These are phyloP conservation scores for Delia radicum DNA, from an alignment of 1,140 invertebrate genomes.

Conservation along the genomic window DNA sequence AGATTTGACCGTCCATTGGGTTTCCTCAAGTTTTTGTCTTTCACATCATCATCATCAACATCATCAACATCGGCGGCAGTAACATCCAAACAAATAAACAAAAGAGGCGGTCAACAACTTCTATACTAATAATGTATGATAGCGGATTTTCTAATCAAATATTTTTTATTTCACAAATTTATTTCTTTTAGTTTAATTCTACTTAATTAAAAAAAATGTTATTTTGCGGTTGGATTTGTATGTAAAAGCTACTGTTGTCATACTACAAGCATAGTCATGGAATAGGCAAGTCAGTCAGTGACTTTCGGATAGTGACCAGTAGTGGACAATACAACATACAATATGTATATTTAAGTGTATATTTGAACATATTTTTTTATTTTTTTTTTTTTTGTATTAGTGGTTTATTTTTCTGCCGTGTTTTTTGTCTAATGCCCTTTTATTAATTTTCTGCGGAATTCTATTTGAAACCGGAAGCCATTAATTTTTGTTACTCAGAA, in stretches of 20 bases:
- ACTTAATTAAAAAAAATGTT: conserved; percentile 23
- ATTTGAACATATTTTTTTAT: too few relatives aligned
- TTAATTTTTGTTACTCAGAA: conserved; percentile 15
- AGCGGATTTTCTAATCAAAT: conserved; percentile 20
- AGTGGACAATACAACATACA: background rate
- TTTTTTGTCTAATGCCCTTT: conserved; percentile 22
- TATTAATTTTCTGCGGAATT: conserved; percentile 23
- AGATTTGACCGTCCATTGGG: background rate
- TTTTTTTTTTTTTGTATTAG: background rate
- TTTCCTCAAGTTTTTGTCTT: background rate
- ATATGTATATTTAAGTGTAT: background rate
- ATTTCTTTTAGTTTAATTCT: background rate
- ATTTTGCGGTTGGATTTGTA: background rate
- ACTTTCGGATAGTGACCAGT: background rate
- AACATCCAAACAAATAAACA: background rate
- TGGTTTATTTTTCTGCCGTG: background rate
- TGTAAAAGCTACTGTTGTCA: background rate
- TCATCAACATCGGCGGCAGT: background rate
- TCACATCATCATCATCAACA: background rate
- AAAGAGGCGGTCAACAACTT: conserved; percentile 4
- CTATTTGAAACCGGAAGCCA: conserved; percentile 19
- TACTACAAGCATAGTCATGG: background rate
- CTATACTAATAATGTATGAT: background rate
- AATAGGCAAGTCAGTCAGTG: background rate
- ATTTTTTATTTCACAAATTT: background rate